These are phyloP conservation scores for Campylorhamphus procurvoides DNA, from an alignment of 2,113 vertebrate genomes.

Conservation along the genomic window DNA sequence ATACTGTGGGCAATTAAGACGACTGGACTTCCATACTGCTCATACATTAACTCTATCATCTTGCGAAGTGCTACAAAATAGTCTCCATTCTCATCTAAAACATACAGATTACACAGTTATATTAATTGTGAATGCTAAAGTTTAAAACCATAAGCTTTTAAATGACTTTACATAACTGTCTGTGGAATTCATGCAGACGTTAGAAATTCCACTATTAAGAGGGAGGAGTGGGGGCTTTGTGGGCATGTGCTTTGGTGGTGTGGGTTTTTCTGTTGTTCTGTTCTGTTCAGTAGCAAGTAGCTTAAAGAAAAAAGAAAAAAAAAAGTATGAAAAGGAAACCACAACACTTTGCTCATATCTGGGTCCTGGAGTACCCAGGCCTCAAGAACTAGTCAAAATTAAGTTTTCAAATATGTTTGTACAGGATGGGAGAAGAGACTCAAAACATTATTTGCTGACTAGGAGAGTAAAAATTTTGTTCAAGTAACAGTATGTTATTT, in stretches of 20 bases:
- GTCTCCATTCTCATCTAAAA: slow-evolving; percentile 89
- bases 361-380: neutral
- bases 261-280: neutral
- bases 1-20: slow-evolving; percentile 97
- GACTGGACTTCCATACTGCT: slow-evolving; percentile 85
- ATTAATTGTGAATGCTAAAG: neutral
- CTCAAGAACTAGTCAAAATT: neutral
- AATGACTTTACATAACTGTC: neutral
- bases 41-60: slow-evolving; percentile 93
- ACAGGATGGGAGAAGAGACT: neutral
- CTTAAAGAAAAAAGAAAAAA: neutral
- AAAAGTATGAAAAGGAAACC: neutral
- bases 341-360: neutral
- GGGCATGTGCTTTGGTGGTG: neutral
- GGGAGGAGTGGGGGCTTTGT: rapidly evolving
- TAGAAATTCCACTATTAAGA: neutral
- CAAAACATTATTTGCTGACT: neutral
- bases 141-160: neutral
- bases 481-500: slow-evolving; percentile 33
- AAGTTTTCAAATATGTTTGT: neutral
- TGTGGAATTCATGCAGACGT: neutral
- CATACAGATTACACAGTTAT: neutral
- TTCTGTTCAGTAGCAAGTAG: neutral
- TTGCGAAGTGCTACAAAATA: slow-evolving; percentile 88
- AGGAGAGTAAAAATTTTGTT: neutral